These are phyloP conservation scores for Caenorhabditis macrosperma DNA, from an alignment of 2,888 invertebrate species.

Conservation along the genomic window DNA sequence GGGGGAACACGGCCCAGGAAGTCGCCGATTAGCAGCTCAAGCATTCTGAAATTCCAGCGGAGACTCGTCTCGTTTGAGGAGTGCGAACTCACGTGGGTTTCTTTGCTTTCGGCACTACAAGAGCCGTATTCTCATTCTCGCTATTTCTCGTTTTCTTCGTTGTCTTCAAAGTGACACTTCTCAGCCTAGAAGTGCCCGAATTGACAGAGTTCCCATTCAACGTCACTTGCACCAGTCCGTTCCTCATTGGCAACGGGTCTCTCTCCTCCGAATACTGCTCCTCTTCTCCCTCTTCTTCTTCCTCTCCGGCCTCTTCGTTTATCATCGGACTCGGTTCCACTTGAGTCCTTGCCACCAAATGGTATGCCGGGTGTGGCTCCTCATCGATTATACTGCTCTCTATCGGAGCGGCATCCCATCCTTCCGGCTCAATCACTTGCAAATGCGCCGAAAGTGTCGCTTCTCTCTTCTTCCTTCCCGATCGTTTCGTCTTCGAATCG, in stretches of 20 bases:
- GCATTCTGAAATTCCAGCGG: slow-evolving; percentile 24
- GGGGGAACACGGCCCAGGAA: slow-evolving; percentile 28
- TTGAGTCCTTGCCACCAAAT: slow-evolving; percentile 28
- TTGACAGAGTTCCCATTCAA: not conserved
- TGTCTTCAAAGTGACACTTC: slow-evolving; percentile 14
- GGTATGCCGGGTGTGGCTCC: slow-evolving; percentile 33
- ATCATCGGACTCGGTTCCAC: slow-evolving; percentile 43
- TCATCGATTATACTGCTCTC: slow-evolving; percentile 22
- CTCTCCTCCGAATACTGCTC: not conserved
- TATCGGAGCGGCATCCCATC: slow-evolving; percentile 28
- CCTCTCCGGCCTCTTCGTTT: slow-evolving; percentile 9
- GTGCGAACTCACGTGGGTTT: slow-evolving; percentile 34
- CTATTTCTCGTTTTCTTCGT: slow-evolving; percentile 38
- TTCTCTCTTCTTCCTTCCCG: slow-evolving; percentile 2
- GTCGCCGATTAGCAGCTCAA: slow-evolving; percentile 40
- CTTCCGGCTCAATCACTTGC: slow-evolving; percentile 2
- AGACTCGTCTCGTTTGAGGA: not conserved
- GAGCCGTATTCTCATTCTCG: slow-evolving; percentile 18
- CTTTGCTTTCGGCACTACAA: slow-evolving; percentile 13
- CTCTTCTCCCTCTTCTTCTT: slow-evolving; percentile 11
- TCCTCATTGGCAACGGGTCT: slow-evolving; percentile 3
- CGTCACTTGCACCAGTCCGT: slow-evolving; percentile 2
- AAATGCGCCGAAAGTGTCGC: not conserved
- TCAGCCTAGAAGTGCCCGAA: not conserved
- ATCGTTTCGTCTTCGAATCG: slow-evolving; percentile 9